phyloP scores from a whole-genome alignment of 2,797 vertebrate genomes.

The Coluber constrictor region DNA sequence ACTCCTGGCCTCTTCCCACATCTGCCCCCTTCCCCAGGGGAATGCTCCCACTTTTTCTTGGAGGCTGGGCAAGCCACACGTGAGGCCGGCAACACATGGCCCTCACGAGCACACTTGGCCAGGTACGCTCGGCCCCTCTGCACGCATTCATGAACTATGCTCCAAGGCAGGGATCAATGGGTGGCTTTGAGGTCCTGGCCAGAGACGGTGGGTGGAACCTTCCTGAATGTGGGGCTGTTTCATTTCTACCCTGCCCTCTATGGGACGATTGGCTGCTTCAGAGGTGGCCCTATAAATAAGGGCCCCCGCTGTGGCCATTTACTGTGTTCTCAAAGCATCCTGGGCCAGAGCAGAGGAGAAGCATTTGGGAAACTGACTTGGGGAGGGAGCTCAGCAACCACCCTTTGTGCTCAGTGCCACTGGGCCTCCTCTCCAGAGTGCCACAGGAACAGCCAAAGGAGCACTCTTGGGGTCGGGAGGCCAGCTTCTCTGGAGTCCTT shows the following conservation, averaged over 20 bases:
- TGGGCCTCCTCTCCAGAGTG: not conserved
- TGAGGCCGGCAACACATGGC: not conserved
- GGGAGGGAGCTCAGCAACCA: not conserved
- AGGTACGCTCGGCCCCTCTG: not conserved
- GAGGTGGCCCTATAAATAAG: not conserved
- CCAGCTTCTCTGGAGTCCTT: not conserved
- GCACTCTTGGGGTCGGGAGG: not conserved
- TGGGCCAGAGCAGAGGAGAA: not conserved
- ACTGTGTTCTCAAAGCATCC: not conserved
- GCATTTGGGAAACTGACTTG: not conserved
- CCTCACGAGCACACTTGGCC: not conserved
- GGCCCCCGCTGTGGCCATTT: not conserved
- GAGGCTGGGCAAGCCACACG: not conserved
- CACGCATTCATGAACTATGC: not conserved
- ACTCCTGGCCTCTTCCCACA: not conserved
- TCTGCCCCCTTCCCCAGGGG: not conserved
- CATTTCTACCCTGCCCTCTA: not conserved
- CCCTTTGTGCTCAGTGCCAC: not conserved
- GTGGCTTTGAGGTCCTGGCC: not conserved
- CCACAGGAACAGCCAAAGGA: not conserved
- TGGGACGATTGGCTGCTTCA: not conserved
- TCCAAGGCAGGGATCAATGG: not conserved
- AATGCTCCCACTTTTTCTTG: not conserved
- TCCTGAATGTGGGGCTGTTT: not conserved
- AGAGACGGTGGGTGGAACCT: not conserved